A percentile compares a stretch with the other conserved stretches of the same genome.
These are phyloP conservation scores for Cynopterus sphinx DNA, from an alignment of 2,797 vertebrate genomes.

Conservation along the genomic window DNA sequence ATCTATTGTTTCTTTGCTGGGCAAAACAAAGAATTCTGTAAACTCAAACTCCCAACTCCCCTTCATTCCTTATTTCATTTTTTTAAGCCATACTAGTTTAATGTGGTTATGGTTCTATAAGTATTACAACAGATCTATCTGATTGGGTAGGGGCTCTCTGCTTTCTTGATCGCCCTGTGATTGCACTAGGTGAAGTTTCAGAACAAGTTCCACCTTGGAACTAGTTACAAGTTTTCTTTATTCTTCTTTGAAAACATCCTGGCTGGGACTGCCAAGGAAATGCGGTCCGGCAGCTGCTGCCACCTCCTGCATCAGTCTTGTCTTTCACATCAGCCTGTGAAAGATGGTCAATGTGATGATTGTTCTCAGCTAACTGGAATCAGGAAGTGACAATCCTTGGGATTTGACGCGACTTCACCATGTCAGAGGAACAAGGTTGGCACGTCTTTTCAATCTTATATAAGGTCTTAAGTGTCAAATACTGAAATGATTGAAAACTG, in stretches of 20 bases:
- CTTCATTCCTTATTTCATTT: not conserved
- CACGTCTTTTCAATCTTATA: not conserved
- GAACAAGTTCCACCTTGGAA: conserved; percentile 89
- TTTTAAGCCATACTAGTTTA: not conserved
- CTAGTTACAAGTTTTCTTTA: conserved; percentile 86
- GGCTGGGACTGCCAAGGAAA: conserved; percentile 81
- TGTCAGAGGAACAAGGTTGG: not conserved
- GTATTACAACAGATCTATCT: not conserved
- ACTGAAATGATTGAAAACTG: not conserved
- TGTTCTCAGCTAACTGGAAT: not conserved
- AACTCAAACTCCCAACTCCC: not conserved
- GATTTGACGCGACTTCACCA: not conserved
- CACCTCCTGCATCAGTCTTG: not conserved
- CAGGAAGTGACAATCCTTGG: not conserved
- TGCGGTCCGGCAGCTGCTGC: rapidly evolving
- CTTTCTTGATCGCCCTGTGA: too few species aligned
- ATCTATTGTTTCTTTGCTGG: not conserved
- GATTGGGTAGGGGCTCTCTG: too few species aligned
- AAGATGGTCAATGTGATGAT: not conserved
- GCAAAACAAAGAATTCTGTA: not conserved
- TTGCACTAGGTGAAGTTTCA: conserved; percentile 87
- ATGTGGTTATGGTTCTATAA: not conserved
- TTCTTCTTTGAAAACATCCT: conserved; percentile 87
- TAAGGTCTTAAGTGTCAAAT: not conserved
- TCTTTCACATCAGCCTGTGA: not conserved